Base-by-base conservation (phyloP, 2,888 invertebrate species). In the Erebia aethiops region DNA sequence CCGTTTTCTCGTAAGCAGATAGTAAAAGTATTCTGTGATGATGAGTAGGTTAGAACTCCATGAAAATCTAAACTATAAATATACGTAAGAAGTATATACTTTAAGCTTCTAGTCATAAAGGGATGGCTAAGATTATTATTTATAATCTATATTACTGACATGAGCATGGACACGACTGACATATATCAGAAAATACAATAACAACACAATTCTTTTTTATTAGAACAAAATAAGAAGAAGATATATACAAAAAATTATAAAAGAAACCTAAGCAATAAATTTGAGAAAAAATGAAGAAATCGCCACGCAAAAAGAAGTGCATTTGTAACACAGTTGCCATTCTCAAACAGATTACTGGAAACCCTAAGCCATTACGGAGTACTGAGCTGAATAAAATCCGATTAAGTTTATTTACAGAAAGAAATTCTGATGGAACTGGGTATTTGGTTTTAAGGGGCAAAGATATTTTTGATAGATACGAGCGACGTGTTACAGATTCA, bases 351-450 rank as follows among this genome's bases (percentile, higher is more conserved):
- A 88, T 92, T 1, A 87, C 89, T 0, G 83, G 83, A 0, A 46
- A 67, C 0, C 83, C 85, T 0, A 65, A 75, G 4, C 82, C 79
- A 0, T 60, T 92, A 5, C 35, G 51, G 1, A 26, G 11, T 0
- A 79, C 78, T 0, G 87, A 88, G 75, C 52, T 90, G 0, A 92
- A 91, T 67, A 78, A 84, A 78, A 85, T 88, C 52, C 74, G 86
- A 61, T 74, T 94, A 11, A 84, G 86, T 72, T 73, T 93, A 2
- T 92, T 92, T 18, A 92, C 92, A 0, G 93, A 94, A 77, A 90
- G 94, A 80, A 94, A 94, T 76, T 92, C 94, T 0, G 94, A 95
- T 80, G 94, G 94, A 0, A 94, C 91, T 0, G 92, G 88, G 2
- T 87, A 88, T 77, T 82, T 95, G 16, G 83, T 94, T 7, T 79